Base-by-base conservation (phyloP, 2,113 vertebrate genomes). In the Larimichthys polyactis region DNA sequence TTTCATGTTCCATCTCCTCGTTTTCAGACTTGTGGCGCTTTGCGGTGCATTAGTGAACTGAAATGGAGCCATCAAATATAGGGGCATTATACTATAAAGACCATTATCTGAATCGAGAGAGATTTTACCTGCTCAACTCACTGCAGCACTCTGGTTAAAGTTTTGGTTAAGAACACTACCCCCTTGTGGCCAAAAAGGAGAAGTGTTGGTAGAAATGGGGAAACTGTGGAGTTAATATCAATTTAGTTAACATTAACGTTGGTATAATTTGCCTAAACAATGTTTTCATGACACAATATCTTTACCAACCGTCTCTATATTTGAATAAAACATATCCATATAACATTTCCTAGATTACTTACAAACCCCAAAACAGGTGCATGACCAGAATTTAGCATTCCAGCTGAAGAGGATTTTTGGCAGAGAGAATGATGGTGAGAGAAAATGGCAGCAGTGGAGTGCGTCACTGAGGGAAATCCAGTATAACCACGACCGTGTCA, bases 171-270 rank as follows among this genome's bases (percentile, higher is more conserved):
- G 69, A 81, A 87, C 75, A 90, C 87, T 89, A 82, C 94, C 94
- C 83, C 91, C 68, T 32, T 87, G 94, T 94, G 95, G 92, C 79
- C 75, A 77, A 22, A 76, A 63, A 52, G 17, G 77, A 71, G 91
- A 40, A 16, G 68, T 66, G 11, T 27, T 62, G n/a, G 40, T 51
- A 52, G 44, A 62, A 16, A 51, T 49, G 12, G 16, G 49, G 11
- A 72, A 62, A 19, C 4, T 5, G 1, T 9, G 17, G 11, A 9
- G 51, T 2, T 59, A 5, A 51, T 65, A 14, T 62, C 3, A 43
- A 19, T 14, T 24, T 15, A 19, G 27, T 43, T 16, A 40, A 40
- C 8, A 81, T 49, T 20, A 52, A 19, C 29, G 62, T 2, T 60
- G 6, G 10, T 24, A 24, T 71, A 2, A 69, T 36, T 59, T 46